These are phyloP conservation scores for Apoda limacodes DNA, from an alignment of 2,888 invertebrate genomes.

Conservation along the genomic window DNA sequence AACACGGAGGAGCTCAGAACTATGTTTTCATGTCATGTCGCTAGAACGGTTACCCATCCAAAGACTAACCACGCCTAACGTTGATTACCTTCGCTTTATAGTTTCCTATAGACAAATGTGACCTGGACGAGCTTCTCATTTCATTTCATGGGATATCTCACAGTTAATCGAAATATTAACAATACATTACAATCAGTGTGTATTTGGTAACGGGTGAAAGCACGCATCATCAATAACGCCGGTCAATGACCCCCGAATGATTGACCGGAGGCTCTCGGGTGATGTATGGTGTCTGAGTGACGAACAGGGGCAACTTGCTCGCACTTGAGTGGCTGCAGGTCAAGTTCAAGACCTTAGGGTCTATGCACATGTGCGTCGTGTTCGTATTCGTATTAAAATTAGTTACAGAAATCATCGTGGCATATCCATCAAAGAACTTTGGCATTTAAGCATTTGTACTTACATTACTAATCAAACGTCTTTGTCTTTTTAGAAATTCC, in stretches of 20 bases:
- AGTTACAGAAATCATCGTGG: neutral
- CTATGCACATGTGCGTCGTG: conserved; percentile 3
- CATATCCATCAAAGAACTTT: too few species aligned
- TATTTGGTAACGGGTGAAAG: neutral
- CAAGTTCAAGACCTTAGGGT: conserved; percentile 26
- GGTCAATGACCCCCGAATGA: conserved; percentile 23
- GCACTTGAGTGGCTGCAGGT: conserved; percentile 20
- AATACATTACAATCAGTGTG: conserved; percentile 14
- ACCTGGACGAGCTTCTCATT: too few species aligned
- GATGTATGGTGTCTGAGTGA: conserved; percentile 26
- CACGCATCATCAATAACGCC: conserved; percentile 23
- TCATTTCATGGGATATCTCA: too few species aligned
- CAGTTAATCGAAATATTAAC: neutral
- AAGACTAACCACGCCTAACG: too few species aligned
- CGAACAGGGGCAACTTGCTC: conserved; percentile 25
- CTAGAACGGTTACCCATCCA: too few species aligned
- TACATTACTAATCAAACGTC: too few species aligned
- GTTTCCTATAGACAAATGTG: too few species aligned
- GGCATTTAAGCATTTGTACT: too few species aligned
- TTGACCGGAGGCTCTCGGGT: conserved; percentile 23
- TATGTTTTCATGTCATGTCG: too few species aligned
- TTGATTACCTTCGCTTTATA: too few species aligned
- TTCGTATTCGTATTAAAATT: neutral
- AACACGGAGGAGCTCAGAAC: too few species aligned
- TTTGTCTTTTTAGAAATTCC: too few species aligned